Evolutionary conservation across 2,797 vertebrate genomes (phyloP), one percentile per base, ranked within the genome.

Genomic region (Arnoldichthys spilopterus): DNA sequence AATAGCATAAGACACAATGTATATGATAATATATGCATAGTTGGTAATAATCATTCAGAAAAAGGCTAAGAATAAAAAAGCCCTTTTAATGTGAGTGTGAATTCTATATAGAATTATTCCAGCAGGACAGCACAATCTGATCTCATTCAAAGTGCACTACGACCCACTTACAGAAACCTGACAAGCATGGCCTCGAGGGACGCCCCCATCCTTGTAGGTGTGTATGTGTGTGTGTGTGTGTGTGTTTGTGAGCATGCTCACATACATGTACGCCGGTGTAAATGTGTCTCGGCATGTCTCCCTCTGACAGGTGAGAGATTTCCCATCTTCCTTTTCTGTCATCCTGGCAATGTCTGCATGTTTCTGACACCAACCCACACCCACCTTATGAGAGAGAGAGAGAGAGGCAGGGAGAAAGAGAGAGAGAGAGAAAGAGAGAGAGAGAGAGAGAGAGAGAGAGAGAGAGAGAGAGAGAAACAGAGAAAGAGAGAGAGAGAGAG

Each of bases 341-440:
- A 74, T 18, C 3, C 24, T 20, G 30, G 30, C 49, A 70, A 70
- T 0, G 20, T 63, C 45, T 62, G 72, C 18, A 43, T 64, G 40
- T 74, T 56, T n/a, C 58, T 47, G 72, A 49, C 56, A n/a, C n/a
- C n/a, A n/a, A n/a, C n/a, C n/a, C n/a, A n/a, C n/a, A n/a, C n/a
- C n/a, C n/a, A n/a, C n/a, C n/a, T n/a, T n/a, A n/a, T 2, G 43
- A 64, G 73, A 6, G 20, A 49, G 5, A 67, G 43, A 43, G 34
- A 4, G 26, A 15, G 28, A 32, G 54, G 15, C 15, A 18, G 40
- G 8, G 12, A 45, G 11, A 40, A 63, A 28, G 22, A 20, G 8
- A 16, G 49, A 45, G 49, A 67, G 61, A 45, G 70, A 61, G 51
- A 72, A 67, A 75, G 79, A 76, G 85, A 83, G 62, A 76, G 76